phyloP scores from a whole-genome alignment of 2,797 vertebrate species.

The Mormyrops attenuatus region DNA sequence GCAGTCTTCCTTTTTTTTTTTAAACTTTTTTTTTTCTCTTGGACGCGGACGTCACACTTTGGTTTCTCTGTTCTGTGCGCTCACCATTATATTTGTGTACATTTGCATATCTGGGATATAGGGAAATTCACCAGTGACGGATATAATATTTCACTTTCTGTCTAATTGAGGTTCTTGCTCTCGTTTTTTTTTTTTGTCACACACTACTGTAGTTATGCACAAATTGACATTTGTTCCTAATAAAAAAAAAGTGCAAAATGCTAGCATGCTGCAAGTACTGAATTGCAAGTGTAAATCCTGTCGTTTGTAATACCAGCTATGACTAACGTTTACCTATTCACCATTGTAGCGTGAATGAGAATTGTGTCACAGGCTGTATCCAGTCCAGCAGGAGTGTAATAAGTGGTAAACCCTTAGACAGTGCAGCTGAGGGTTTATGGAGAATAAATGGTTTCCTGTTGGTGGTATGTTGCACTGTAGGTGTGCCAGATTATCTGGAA shows the following conservation, averaged over 20 bases:
- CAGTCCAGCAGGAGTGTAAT: not conserved
- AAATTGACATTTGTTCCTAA: not conserved
- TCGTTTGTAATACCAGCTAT: not conserved
- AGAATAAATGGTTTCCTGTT: conserved; percentile 1
- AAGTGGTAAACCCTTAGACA: not conserved
- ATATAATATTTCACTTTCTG: not conserved
- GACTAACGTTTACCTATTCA: not conserved
- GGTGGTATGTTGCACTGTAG: not conserved
- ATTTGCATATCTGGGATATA: conserved; percentile 14
- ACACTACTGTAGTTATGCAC: not conserved
- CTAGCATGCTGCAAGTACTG: not conserved
- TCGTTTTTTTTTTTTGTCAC: not conserved
- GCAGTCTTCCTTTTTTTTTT: not conserved
- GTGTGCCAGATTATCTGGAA: not conserved
- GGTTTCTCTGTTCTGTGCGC: not conserved
- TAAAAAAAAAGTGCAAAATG: not conserved
- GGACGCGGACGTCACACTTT: not conserved
- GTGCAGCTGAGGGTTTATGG: not conserved
- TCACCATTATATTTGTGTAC: not conserved
- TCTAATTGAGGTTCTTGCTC: not conserved
- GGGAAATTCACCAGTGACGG: conserved; percentile 8
- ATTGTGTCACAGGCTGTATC: not conserved
- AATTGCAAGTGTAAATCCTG: not conserved
- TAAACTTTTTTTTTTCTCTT: not conserved
- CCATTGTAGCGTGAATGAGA: not conserved